A percentile compares a stretch with the other conserved stretches of the same genome.
Evolutionary conservation across 53 echinoderm and acorn worm species (phyloP).

Genomic region (Glandiceps talaboti): DNA sequence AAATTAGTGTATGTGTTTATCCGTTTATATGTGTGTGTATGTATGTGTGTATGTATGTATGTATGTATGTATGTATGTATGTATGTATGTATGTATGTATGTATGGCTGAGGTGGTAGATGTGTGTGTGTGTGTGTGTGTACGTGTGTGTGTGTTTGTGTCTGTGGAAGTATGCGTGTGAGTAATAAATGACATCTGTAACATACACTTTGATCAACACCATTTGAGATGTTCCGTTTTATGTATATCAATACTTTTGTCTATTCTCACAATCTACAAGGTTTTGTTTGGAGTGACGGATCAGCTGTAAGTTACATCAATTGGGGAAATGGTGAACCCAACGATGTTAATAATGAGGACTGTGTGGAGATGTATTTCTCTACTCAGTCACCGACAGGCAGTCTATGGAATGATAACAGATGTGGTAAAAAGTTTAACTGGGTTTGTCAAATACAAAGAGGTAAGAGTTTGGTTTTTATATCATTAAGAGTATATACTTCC

Average conservation of each 20-base stretch:
- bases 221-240: too few species aligned
- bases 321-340: constrained; percentile 79
- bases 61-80: background rate
- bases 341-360: constrained; percentile 46
- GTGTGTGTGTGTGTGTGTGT: background rate
- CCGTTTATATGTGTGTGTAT: background rate
- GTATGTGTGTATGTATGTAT: background rate
- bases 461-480: too few species aligned
- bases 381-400: constrained; percentile 23
- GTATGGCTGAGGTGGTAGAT: background rate
- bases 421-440: background rate
- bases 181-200: too few species aligned
- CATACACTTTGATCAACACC: too few species aligned
- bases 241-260: too few species aligned
- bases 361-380: constrained; percentile 33
- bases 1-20: background rate
- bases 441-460: constrained; percentile 11
- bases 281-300: constrained; percentile 69
- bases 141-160: background rate
- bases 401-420: constrained; percentile 51
- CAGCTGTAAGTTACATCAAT: constrained; percentile 57
- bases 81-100: background rate
- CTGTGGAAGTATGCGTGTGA: background rate
- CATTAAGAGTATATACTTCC: too few species aligned
- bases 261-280: constrained; percentile 24